phyloP scores from a whole-genome alignment of 2,888 invertebrate species.

The Ptychoptera contaminata region DNA sequence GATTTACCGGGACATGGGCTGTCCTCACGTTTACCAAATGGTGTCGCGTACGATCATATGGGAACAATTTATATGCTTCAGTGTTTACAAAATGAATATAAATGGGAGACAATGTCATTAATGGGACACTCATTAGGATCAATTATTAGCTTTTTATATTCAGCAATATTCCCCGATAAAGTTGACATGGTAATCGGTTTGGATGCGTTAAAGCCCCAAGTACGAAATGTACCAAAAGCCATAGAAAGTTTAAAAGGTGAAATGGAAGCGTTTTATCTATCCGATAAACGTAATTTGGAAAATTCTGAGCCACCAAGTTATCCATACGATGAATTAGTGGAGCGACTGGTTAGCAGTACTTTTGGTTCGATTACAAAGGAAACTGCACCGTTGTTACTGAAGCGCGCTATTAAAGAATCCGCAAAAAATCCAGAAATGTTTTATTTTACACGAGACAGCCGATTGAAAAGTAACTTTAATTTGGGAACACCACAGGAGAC shows the following conservation, averaged over 20 bases:
- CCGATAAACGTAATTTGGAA: slow-evolving; percentile 28
- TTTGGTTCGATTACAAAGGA: slow-evolving; percentile 40
- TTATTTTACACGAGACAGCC: slow-evolving; percentile 42
- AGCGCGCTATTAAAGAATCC: slow-evolving; percentile 41
- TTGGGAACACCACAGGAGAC: slow-evolving; percentile 25
- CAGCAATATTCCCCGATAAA: slow-evolving; percentile 43
- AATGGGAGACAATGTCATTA: slow-evolving; percentile 52
- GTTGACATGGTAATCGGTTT: slow-evolving; percentile 24
- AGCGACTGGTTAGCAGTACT: slow-evolving; percentile 40
- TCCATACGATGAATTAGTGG: slow-evolving; percentile 42
- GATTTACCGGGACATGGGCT: slow-evolving; percentile 57
- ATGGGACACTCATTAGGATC: slow-evolving; percentile 55
- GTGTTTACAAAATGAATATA: slow-evolving; percentile 42
- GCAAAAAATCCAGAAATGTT: slow-evolving; percentile 40
- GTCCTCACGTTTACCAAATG: slow-evolving; percentile 50
- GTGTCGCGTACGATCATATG: slow-evolving; percentile 34
- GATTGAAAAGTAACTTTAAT: slow-evolving; percentile 33
- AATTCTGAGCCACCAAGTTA: slow-evolving; percentile 43
- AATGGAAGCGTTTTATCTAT: slow-evolving; percentile 32
- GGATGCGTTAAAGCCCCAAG: slow-evolving; percentile 19
- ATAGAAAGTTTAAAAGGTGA: slow-evolving; percentile 21
- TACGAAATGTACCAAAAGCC: not conserved
- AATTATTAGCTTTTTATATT: slow-evolving; percentile 41
- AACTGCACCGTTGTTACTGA: slow-evolving; percentile 36
- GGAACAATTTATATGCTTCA: slow-evolving; percentile 34